Percentiles rank a stretch among this genome's conserved stretches.
Evolutionary conservation across 1,140 invertebrate genomes (phyloP).

Genomic region (Neotoxoptera formosana): DNA sequence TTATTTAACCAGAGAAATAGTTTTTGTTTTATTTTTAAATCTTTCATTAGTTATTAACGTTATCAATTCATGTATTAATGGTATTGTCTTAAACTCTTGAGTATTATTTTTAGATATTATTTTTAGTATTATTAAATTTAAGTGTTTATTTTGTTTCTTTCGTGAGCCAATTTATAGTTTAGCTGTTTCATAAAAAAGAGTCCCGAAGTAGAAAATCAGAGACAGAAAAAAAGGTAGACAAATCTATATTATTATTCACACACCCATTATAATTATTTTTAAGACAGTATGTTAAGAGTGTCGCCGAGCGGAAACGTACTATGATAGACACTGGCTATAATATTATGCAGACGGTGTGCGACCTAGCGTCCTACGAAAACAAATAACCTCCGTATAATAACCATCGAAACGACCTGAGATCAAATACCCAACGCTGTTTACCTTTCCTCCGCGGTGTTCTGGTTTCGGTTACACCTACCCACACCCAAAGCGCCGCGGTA

Average conservation of each 20-base stretch:
- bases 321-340: neutral
- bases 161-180: neutral
- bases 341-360: neutral
- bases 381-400: neutral
- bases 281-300: neutral
- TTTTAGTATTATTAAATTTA: too few relatives aligned
- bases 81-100: too few relatives aligned
- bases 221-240: too few relatives aligned
- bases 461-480: neutral
- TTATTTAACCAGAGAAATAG: neutral
- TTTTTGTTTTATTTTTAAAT: too few relatives aligned
- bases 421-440: neutral
- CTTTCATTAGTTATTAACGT: neutral
- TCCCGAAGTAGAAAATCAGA: neutral
- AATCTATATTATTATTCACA: neutral
- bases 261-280: too few relatives aligned
- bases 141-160: too few relatives aligned
- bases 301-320: neutral
- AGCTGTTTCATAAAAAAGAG: neutral
- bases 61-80: neutral
- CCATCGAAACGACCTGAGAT: neutral
- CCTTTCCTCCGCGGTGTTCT: neutral
- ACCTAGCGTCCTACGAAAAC: neutral
- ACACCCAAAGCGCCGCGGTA: neutral
- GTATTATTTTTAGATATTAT: too few relatives aligned